Conservation (phyloP, 1,140 invertebrate species). For the Acyrthosiphon pisum region DNA sequence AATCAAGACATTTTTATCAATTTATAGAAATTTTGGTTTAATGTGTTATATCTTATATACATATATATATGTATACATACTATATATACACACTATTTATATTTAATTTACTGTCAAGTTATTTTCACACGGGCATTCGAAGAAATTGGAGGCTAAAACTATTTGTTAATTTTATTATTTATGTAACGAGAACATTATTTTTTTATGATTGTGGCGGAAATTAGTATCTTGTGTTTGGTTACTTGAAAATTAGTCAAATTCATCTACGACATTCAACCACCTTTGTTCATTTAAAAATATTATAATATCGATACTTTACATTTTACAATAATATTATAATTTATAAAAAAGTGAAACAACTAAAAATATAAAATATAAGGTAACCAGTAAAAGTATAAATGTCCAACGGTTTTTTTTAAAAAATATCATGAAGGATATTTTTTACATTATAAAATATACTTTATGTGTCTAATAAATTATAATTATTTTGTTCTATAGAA, state of each 20-base stretch:
- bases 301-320: not conserved
- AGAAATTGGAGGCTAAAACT: not conserved
- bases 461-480: not conserved
- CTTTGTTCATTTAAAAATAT: not conserved
- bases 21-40: no score
- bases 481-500: not conserved
- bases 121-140: not conserved
- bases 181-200: not conserved
- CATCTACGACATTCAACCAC: not conserved
- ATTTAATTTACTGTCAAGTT: not conserved
- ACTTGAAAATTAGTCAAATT: not conserved
- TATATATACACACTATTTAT: not conserved
- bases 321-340: no score
- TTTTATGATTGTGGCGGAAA: not conserved
- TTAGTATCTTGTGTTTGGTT: not conserved
- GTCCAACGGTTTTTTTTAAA: not conserved
- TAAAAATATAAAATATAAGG: no score
- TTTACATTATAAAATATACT: not conserved
- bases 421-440: not conserved
- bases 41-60: no score
- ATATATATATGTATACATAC: no score
- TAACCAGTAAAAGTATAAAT: not conserved
- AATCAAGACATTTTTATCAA: no score
- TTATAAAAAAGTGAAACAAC: no score
- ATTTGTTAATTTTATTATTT: not conserved